Evolutionary conservation across 2,888 invertebrate species (phyloP).

Genomic region (Xestia c-nigrum): DNA sequence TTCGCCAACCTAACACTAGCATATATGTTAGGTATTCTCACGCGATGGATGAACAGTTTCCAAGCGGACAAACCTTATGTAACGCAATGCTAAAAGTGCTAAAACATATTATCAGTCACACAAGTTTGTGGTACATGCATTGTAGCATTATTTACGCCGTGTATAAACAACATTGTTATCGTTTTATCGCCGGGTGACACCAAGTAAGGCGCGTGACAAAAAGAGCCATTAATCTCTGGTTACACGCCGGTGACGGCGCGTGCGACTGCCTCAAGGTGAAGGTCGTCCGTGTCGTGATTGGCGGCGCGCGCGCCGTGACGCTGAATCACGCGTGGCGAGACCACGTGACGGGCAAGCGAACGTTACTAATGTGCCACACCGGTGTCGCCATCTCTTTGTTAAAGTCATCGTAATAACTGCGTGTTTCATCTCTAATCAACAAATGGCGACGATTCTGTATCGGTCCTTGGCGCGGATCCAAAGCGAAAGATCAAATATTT

Average conservation of each 20-base stretch:
- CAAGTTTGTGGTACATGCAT: constrained; percentile 44
- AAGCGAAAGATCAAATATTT: constrained; percentile 33
- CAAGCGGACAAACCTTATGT: constrained; percentile 15
- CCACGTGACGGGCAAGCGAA: constrained; percentile 67
- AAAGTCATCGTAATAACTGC: constrained; percentile 46
- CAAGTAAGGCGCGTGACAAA: constrained; percentile 81
- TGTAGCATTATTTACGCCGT: constrained; percentile 52
- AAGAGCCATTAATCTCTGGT: constrained; percentile 80
- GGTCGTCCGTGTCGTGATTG: constrained; percentile 70
- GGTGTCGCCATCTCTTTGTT: constrained; percentile 53
- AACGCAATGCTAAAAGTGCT: constrained; percentile 33
- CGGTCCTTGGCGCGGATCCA: constrained; percentile 46
- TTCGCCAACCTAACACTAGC: constrained; percentile 17
- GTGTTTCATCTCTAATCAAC: constrained; percentile 38
- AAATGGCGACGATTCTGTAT: constrained; percentile 14
- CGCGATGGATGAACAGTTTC: constrained; percentile 17
- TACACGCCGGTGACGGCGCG: constrained; percentile 81
- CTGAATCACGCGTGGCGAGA: constrained; percentile 66
- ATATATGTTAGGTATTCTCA: constrained; percentile 3
- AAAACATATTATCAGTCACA: constrained; percentile 32
- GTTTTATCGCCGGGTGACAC: constrained; percentile 64
- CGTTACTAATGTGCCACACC: constrained; percentile 50
- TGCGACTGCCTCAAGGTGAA: constrained; percentile 73
- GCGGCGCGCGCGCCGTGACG: constrained; percentile 63
- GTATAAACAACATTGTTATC: constrained; percentile 63